Evolutionary conservation across 1,140 invertebrate genomes (phyloP), one percentile per base, ranked within the genome.

Genomic region (Lethrus apterus): DNA sequence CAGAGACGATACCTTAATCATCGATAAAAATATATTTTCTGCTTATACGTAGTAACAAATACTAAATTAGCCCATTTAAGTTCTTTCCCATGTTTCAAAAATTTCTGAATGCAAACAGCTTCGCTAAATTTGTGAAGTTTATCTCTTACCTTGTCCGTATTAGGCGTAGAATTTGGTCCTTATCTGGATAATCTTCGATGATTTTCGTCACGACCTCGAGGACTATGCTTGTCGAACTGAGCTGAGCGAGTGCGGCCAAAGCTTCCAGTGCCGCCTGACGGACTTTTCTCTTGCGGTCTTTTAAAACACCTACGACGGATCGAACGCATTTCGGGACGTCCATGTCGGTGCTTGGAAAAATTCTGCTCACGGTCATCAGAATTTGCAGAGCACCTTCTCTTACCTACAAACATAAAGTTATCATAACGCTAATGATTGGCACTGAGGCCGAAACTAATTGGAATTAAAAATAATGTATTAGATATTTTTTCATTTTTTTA

Each of bases 301-400:
- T 71, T 11, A 86, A 69, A 40, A 77, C 72, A 24, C 70, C 70
- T 10, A 77, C 74, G 8, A 75, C 72, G 50, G 72, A 67, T 10
- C 66, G 60, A 20, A 80, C 77, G 8, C 87, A 69, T 5, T 67
- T 68, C 9, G 68, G 63, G 15, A 86, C 71, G 65, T 88, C 83
- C 62, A 91, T 84, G 44, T 87, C 84, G 30, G 81, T 82, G 58
- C 84, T 83, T 2, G 88, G 87, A 67, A 87, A 89, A 14, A 83
- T 83, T 51, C 88, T 74, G 31, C 86, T 63, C 2, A 81, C 79
- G 46, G 80, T 85, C 48, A 88, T 85, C 15, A 88, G 70, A 48
- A 86, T 75, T 62, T 89, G 83, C 13, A 90, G 60, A 1, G 83
- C 77, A 57, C 87, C 86, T 68, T 89, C 84, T 48, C 85, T 70